Base-by-base conservation (phyloP, 2,113 vertebrate species). In the Smithornis capensis region DNA sequence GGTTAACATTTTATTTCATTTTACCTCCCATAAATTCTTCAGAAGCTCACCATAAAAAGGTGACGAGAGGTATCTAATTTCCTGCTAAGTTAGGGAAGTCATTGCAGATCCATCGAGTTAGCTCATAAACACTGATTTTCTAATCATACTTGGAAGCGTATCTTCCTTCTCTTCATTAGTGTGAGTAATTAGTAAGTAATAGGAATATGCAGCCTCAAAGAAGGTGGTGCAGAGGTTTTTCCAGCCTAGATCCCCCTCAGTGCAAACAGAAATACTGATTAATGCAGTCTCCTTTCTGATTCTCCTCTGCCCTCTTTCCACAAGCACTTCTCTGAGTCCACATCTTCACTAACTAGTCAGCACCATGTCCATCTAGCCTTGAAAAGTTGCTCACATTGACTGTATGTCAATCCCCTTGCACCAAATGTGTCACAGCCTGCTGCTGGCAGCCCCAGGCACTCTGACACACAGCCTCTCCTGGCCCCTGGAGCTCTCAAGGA, bases 181-280 rank as follows among this genome's bases (percentile, higher is more conserved):
- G 1, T 74, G 59, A 88, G 45, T 85, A 91, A 94, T 89, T 85
- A 78, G 40, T 87, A 92, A 89, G 91, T 91, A 94, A 70, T 38
- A 76, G 45, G 42, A 89, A 87, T 63, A 56, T 38, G 21, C 45
- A 79, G 18, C 77, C 73, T 76, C 55, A 79, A 69, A 87, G 40
- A 89, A 92, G 29, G 57, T 5, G 12, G 14, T 33, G n/a, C 62
- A 94, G 83, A 87, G 18, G 18, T 23, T 89, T 28, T 89, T 87
- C 57, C 49, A 87, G 45, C 7, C 42, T 82, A 50, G 31, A 57
- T 57, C 31, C 28, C 14, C 12, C 35, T 76, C 63, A 89, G 16
- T 87, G 50, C 49, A 77, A 82, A 76, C 19, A 87, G 53, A 91
- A 92, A 69, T 64, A 23, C 49, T 53, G 33, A 74, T 90, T 62